These are phyloP conservation scores for Petrocephalus schoutedeni DNA, from an alignment of 2,797 vertebrate genomes.

Conservation along the genomic window DNA sequence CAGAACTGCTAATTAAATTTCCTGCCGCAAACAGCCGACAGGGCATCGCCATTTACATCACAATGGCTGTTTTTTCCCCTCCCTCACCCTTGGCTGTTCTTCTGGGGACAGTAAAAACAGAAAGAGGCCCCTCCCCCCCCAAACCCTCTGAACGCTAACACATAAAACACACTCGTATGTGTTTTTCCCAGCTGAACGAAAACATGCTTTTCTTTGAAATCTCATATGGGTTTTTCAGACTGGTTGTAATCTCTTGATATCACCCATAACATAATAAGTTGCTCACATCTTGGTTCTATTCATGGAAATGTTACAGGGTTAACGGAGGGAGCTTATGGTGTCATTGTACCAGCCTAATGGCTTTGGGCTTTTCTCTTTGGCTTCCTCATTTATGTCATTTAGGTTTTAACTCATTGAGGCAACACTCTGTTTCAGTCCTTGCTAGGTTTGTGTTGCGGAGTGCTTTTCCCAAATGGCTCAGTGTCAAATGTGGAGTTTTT, in stretches of 20 bases:
- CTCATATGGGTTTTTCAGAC: not conserved
- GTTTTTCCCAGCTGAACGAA: not conserved
- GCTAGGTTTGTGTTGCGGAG: not conserved
- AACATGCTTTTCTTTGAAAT: not conserved
- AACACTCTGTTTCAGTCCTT: not conserved
- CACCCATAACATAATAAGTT: not conserved
- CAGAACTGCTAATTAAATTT: slow-evolving; percentile 76
- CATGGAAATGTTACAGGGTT: not conserved
- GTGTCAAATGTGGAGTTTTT: not conserved
- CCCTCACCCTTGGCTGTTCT: slow-evolving; percentile 45
- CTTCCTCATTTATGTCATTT: not conserved
- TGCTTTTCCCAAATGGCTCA: not conserved
- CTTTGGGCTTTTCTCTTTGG: not conserved
- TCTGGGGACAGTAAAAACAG: slow-evolving; percentile 44
- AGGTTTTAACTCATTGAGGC: not conserved
- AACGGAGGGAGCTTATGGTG: not conserved
- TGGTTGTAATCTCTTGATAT: not conserved
- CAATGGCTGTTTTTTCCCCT: slow-evolving; percentile 52
- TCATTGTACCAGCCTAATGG: not conserved
- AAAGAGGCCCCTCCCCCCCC: not conserved
- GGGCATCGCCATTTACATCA: slow-evolving; percentile 71
- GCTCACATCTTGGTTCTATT: not conserved
- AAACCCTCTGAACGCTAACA: not conserved
- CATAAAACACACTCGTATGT: not conserved
- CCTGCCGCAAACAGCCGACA: slow-evolving; percentile 70